Evolutionary conservation across 2,888 invertebrate genomes (phyloP).

Genomic region (Stegana nigrithorax): DNA sequence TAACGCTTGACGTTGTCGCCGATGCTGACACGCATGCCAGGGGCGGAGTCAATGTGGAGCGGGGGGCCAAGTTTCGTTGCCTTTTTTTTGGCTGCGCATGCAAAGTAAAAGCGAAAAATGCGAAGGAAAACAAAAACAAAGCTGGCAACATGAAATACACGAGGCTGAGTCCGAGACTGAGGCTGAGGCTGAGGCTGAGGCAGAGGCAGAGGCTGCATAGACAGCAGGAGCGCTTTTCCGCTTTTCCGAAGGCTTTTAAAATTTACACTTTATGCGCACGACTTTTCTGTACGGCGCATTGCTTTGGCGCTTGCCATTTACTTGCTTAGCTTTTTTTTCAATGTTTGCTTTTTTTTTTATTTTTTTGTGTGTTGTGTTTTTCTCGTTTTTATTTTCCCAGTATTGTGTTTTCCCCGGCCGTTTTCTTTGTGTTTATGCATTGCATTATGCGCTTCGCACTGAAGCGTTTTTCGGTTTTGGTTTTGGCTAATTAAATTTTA

Average conservation of each 20-base stretch:
- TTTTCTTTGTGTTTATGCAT: neutral
- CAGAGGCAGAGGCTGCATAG: too few species aligned
- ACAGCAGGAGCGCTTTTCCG: too few species aligned
- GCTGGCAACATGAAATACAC: too few species aligned
- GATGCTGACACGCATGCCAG: too few species aligned
- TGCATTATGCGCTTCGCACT: constrained; percentile 18
- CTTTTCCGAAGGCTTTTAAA: neutral
- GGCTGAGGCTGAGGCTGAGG: too few species aligned
- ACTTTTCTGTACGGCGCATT: neutral
- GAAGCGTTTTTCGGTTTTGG: constrained; percentile 38
- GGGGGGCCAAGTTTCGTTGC: too few species aligned
- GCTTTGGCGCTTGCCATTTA: neutral
- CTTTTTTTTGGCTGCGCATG: too few species aligned
- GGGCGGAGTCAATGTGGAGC: too few species aligned
- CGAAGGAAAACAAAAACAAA: neutral
- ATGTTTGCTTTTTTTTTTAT: neutral
- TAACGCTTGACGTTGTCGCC: too few species aligned
- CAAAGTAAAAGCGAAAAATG: neutral
- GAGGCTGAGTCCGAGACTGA: too few species aligned
- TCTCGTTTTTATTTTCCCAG: neutral
- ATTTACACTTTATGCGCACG: too few species aligned
- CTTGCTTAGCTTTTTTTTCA: too few species aligned
- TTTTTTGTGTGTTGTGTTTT: neutral
- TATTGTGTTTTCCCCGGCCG: neutral
- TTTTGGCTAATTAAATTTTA: constrained; percentile 61